A percentile compares a stretch with the other conserved stretches of the same genome.
phyloP scores from a whole-genome alignment of 2,888 invertebrate species.

The Tipula vernalis region DNA sequence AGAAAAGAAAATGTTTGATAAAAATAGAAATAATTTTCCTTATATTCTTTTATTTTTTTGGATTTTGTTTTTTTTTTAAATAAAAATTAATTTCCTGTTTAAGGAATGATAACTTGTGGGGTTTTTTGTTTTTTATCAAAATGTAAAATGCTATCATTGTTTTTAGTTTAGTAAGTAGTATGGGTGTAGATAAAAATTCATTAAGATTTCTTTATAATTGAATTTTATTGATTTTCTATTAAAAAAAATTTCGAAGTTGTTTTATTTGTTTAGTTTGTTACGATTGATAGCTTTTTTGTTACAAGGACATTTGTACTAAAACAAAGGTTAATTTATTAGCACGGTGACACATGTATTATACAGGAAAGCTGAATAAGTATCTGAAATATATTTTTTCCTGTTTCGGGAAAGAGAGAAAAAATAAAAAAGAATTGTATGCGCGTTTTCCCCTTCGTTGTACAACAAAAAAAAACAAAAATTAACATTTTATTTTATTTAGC shows the following conservation, averaged over 20 bases:
- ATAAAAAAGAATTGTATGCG: too few species aligned
- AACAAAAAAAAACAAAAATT: too few species aligned
- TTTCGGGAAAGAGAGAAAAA: background rate
- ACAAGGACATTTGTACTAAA: background rate
- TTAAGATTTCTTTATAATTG: background rate
- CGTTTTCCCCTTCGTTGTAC: too few species aligned
- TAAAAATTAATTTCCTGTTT: background rate
- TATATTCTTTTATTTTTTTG: background rate
- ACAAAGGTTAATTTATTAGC: background rate
- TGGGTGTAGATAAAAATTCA: background rate
- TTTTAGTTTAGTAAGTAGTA: background rate
- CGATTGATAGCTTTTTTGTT: background rate
- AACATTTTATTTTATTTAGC: background rate
- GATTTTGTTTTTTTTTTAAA: background rate
- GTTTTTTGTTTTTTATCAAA: background rate
- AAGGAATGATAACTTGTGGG: background rate
- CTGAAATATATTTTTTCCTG: background rate
- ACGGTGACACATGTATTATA: background rate
- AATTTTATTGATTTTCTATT: background rate
- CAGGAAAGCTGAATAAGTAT: background rate
- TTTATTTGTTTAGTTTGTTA: background rate
- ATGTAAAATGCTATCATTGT: background rate
- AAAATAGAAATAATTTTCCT: background rate
- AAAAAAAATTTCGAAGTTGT: background rate
- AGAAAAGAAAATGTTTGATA: background rate